Base-by-base conservation (phyloP, 2,888 invertebrate genomes). In the Caenorhabditis sp. region DNA sequence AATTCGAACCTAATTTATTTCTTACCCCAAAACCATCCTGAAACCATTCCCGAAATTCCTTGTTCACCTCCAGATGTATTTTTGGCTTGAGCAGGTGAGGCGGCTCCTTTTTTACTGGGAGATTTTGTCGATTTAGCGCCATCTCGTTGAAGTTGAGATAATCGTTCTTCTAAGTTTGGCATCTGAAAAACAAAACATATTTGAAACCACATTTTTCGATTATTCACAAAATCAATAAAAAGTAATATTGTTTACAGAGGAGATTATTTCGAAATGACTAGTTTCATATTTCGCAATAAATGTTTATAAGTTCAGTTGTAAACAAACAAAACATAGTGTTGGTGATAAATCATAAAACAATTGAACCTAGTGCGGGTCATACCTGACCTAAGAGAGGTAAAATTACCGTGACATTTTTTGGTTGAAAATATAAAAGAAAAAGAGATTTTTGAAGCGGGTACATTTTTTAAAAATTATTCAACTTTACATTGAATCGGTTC, bases 21-120 rank as follows among this genome's bases (percentile, higher is more conserved):
- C 24, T 76, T 78, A 23, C 75, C 76, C 78, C 78, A 78, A 57
- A 78, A 70, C 76, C 76, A 76, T 62, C 78, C 78, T 17, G 69
- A 65, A 19, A 78, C 63, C 66, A 69, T 70, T 62, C 76, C 70
- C 1, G 73, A 59, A 21, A 78, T 53, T 27, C 78, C 76, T 51
- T 64, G n/a, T 51, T 54, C 54, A 37, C 62, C 50, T 49, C 19
- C 23, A n/a, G 19, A 4, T 24, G 19, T 17, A 27, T 27, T n/a
- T 14, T 51, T 3, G 8, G 37, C n/a, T 27, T 17, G 12, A 3
- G 37, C 43, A 31, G 31, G 31, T 14, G 24, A n/a, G 53, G 49
- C 43, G 14, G 57, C 27, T 62, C 58, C 59, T 51, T 64, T 64
- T 23, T 72, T 72, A 55, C 66, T 66, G 6, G 71, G 71, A 1